Evolutionary conservation across 2,888 invertebrate genomes (phyloP).

Genomic region (Chaetogeoica ovagalla): DNA sequence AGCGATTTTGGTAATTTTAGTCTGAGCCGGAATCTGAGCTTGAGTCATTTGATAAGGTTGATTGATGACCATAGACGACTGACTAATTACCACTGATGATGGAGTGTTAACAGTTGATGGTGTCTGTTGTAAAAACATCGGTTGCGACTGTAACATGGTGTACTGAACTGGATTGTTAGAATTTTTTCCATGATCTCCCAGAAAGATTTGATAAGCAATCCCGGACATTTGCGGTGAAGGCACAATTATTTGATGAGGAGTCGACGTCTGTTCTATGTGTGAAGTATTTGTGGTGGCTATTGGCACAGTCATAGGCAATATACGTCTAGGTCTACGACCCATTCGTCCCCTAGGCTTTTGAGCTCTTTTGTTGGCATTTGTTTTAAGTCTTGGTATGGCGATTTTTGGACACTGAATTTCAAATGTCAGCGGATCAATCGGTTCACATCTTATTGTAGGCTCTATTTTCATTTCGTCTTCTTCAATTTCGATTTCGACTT

Average conservation of each 20-base stretch:
- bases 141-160: conserved; percentile 42
- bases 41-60: conserved; percentile 32
- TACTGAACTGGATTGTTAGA: conserved; percentile 39
- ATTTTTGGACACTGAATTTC: conserved; percentile 4
- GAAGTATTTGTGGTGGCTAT: conserved; percentile 3
- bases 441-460: conserved; percentile 13
- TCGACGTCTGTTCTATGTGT: conserved; percentile 14
- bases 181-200: conserved; percentile 27
- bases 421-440: conserved; percentile 1
- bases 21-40: background rate
- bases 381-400: background rate
- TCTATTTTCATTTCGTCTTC: conserved; percentile 4
- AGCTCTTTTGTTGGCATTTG: background rate
- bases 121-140: conserved; percentile 36
- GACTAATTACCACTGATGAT: conserved; percentile 26
- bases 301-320: conserved; percentile 33
- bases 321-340: conserved; percentile 45
- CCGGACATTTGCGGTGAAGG: conserved; percentile 38
- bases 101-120: conserved; percentile 7
- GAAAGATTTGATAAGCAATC: conserved; percentile 44
- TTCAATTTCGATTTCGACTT: background rate
- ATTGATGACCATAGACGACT: conserved; percentile 22
- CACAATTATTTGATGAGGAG: conserved; percentile 33
- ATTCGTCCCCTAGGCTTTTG: conserved; percentile 10
- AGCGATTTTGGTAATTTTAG: conserved; percentile 25